phyloP scores from a whole-genome alignment of 2,113 vertebrate species.

The Hystrix cristata region DNA sequence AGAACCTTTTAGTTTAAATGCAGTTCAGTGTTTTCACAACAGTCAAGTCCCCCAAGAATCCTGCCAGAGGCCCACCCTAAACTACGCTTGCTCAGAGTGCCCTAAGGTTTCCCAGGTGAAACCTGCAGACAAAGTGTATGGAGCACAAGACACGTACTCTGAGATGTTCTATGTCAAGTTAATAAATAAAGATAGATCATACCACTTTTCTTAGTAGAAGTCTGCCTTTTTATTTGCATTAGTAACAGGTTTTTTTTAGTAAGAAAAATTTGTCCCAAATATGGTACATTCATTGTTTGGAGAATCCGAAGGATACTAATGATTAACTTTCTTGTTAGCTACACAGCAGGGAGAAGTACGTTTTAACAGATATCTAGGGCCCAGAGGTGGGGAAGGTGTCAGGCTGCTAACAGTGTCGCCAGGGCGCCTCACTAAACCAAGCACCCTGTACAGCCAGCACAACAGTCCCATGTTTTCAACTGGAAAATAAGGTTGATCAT shows the following conservation, averaged over 20 bases:
- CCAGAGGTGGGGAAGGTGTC: accelerated
- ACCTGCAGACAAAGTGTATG: accelerated
- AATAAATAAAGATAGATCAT: not conserved
- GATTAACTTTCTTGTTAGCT: not conserved
- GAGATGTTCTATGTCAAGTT: not conserved
- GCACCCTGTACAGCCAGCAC: not conserved
- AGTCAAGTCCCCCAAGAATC: not conserved
- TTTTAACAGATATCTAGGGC: not conserved
- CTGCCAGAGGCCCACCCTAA: not conserved
- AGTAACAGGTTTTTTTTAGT: not conserved
- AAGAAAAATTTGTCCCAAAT: not conserved
- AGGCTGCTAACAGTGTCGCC: not conserved
- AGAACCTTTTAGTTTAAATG: not conserved
- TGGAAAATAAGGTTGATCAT: not conserved
- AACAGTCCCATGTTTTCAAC: not conserved
- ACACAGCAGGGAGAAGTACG: accelerated
- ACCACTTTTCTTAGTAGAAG: not conserved
- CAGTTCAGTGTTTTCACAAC: not conserved
- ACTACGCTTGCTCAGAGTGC: not conserved
- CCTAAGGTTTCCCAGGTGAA: not conserved
- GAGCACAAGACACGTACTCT: not conserved
- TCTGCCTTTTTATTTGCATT: not conserved
- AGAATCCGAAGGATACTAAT: not conserved
- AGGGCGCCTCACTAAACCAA: not conserved
- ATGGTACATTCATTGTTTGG: not conserved